Evolutionary conservation across 2,888 invertebrate genomes (phyloP), one percentile per base, ranked within the genome.

Genomic region (Ennomos quercinarius): DNA sequence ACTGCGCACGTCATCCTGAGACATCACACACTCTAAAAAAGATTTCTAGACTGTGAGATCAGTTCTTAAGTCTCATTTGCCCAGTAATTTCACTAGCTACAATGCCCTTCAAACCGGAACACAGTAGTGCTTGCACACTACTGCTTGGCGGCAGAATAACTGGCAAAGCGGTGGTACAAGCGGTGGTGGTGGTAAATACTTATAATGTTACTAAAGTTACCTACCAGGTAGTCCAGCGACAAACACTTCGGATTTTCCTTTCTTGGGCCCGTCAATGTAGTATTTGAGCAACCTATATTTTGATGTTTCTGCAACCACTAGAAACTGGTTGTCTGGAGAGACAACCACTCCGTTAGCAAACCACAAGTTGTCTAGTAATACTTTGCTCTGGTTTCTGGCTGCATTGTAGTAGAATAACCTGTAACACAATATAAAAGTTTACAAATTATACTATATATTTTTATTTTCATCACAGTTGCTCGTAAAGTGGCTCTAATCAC

Each of bases 291-390:
- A 86, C 65, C 96, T 94, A 53, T 93, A 94, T 5, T 86, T 89
- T 4, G 84, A 77, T 0, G 96, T 95, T 87, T 99, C 99, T 1
- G 95, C 86, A 0, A 98, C 95, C 34, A 99, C 84, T 3, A 99
- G 80, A 75, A 96, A 97, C 61, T 96, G 95, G 80, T 97, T 96
- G 75, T 97, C 95, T 6, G 95, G 94, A 10, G 97, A 96, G 0
- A 99, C 76, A 50, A 94, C 95, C 27, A 99, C 84, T 11, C 99
- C 99, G 86, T 99, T 99, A 0, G 99, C 94, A 86, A 99, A 98
- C 83, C 94, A 95, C 0, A 99, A 76, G 46, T 96, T 93, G 63
- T 96, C 94, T 0, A 97, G 77, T 35, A 99, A 84, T 2, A 98
- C 96, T 75, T 93, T 94, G 76, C 96, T 97, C 66, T 94, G 93